phyloP scores from a whole-genome alignment of 2,113 vertebrate species.

The Leptobrachium ailaonicum region DNA sequence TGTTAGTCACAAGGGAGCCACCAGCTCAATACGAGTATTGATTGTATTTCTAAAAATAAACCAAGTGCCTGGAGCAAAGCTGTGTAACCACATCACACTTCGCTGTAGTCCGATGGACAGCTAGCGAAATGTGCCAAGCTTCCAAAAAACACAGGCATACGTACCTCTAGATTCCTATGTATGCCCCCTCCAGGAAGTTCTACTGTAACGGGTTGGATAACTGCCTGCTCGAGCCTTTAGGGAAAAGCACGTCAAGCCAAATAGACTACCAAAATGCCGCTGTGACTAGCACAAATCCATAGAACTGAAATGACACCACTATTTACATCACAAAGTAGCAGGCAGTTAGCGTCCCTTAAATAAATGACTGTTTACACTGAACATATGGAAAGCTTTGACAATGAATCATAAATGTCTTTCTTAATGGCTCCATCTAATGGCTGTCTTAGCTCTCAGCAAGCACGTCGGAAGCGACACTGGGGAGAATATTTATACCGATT shows the following conservation, averaged over 20 bases:
- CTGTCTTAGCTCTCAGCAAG: neutral
- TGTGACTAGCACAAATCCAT: too few species aligned
- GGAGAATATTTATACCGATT: too few species aligned
- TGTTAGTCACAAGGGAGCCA: neutral
- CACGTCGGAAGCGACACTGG: neutral
- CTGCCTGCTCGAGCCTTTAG: too few species aligned
- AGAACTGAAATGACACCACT: too few species aligned
- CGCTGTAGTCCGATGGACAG: neutral
- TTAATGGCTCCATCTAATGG: conserved; percentile 35
- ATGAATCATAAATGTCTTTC: conserved; percentile 10
- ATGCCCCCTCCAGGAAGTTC: too few species aligned
- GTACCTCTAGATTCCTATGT: too few species aligned
- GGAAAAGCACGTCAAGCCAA: too few species aligned
- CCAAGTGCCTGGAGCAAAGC: neutral
- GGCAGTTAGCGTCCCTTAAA: neutral
- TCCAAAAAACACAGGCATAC: too few species aligned
- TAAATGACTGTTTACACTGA: conserved; percentile 12
- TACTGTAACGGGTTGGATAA: too few species aligned
- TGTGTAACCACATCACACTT: neutral
- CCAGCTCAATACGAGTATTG: neutral
- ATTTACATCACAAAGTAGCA: too few species aligned
- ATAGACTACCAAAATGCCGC: too few species aligned
- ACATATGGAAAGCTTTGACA: neutral
- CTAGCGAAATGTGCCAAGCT: too few species aligned
- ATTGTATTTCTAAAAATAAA: neutral